Evolutionary conservation across 2,888 invertebrate species (phyloP).

Genomic region (Xylota segnis): DNA sequence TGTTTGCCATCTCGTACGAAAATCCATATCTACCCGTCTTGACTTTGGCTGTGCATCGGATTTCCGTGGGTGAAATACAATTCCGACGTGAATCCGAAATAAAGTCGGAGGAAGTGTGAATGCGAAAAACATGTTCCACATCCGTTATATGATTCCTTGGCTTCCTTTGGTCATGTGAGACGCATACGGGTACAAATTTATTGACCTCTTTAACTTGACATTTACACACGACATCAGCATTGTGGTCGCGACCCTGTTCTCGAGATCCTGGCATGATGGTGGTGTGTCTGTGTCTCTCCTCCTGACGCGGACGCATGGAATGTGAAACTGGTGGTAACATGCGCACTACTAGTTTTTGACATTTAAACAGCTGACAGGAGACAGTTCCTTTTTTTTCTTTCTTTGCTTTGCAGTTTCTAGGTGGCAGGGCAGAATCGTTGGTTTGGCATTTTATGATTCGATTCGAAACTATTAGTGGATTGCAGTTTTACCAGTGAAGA

Average conservation of each 20-base stretch:
- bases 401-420: conserved; percentile 11
- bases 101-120: conserved; percentile 55
- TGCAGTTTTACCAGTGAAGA: conserved; percentile 45
- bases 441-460: conserved; percentile 63
- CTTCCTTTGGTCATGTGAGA: conserved; percentile 26
- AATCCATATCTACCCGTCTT: conserved; percentile 42
- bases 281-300: conserved; percentile 25
- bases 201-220: conserved; percentile 72
- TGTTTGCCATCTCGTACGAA: conserved; percentile 30
- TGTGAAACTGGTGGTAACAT: conserved; percentile 40
- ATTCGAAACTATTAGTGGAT: conserved; percentile 44
- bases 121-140: conserved; percentile 64
- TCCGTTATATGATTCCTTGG: conserved; percentile 63
- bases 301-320: conserved; percentile 47
- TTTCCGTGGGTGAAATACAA: conserved; percentile 59
- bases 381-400: conserved; percentile 29
- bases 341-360: conserved; percentile 51
- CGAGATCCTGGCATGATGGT: conserved; percentile 31
- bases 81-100: conserved; percentile 26
- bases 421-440: conserved; percentile 42
- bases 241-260: neutral
- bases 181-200: conserved; percentile 49
- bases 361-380: conserved; percentile 65
- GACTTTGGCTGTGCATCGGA: conserved; percentile 39
- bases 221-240: conserved; percentile 39